Conservation (phyloP, 1,140 invertebrate species). For the Drosophila eugracilis region DNA sequence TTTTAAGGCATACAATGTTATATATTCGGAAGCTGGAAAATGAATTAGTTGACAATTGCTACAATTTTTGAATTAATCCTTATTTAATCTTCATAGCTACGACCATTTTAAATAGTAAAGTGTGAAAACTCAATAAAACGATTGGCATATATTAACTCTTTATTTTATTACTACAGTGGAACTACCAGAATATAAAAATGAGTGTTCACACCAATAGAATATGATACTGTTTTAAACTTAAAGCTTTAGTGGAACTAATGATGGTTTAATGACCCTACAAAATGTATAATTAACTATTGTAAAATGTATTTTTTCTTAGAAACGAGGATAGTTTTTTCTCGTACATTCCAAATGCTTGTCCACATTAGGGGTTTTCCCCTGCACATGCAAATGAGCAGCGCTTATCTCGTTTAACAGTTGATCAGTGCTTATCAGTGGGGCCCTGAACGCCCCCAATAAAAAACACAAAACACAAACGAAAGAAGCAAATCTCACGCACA, state of each 20-base stretch:
- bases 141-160: background rate
- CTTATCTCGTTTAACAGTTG: conserved; percentile 60
- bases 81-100: background rate
- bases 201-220: no score
- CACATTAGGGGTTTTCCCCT: conserved; percentile 3
- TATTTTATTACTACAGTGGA: background rate
- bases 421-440: conserved; percentile 64
- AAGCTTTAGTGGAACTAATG: no score
- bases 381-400: conserved; percentile 52
- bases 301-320: no score
- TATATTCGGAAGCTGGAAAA: background rate
- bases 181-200: background rate
- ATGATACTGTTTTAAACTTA: no score
- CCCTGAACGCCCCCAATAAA: conserved; percentile 64
- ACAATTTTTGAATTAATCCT: background rate
- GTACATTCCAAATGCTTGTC: no score
- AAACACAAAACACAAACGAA: conserved; percentile 8
- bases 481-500: conserved; percentile 13
- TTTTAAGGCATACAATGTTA: background rate
- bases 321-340: no score
- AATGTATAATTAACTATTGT: no score
- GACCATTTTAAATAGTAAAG: background rate
- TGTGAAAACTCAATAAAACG: background rate
- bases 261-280: no score
- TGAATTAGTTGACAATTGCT: background rate